Percentiles rank a stretch among this genome's conserved stretches.
These are phyloP conservation scores for Hirundichthys speculiger DNA, from an alignment of 2,113 vertebrate genomes.

Conservation along the genomic window DNA sequence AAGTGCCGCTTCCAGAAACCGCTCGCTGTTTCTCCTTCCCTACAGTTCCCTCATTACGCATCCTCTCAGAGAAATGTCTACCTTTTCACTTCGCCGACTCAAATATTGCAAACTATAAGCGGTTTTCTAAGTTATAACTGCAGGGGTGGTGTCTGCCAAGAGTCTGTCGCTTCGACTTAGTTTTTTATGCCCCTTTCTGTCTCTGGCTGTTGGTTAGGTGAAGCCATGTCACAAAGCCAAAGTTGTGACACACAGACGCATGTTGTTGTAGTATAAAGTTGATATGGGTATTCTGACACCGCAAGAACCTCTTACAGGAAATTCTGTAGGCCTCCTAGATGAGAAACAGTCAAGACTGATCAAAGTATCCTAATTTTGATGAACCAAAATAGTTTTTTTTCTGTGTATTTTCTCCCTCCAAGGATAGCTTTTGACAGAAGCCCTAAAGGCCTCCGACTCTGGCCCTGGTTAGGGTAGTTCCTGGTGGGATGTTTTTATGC, in stretches of 20 bases:
- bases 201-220: conserved; percentile 68
- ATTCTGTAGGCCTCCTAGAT: conserved; percentile 30
- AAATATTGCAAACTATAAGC: conserved; percentile 77
- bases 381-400: conserved; percentile 24
- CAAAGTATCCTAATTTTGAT: conserved; percentile 30
- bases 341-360: conserved; percentile 28
- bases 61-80: conserved; percentile 64
- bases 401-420: conserved; percentile 32
- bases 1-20: conserved; percentile 71
- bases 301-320: conserved; percentile 29
- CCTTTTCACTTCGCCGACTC: conserved; percentile 70
- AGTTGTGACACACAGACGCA: conserved; percentile 72
- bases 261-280: conserved; percentile 50
- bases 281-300: conserved; percentile 47
- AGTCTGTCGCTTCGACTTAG: conserved; percentile 62
- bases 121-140: conserved; percentile 69
- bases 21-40: conserved; percentile 62
- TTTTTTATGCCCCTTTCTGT: conserved; percentile 40
- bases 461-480: conserved; percentile 68
- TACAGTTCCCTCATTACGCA: conserved; percentile 69
- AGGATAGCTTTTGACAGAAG: conserved; percentile 55
- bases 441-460: conserved; percentile 49
- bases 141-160: conserved; percentile 64
- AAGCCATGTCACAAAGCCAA: conserved; percentile 76
- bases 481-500: conserved; percentile 77